Base-by-base conservation (phyloP, 1,140 invertebrate species). In the Drosophila parvula region DNA sequence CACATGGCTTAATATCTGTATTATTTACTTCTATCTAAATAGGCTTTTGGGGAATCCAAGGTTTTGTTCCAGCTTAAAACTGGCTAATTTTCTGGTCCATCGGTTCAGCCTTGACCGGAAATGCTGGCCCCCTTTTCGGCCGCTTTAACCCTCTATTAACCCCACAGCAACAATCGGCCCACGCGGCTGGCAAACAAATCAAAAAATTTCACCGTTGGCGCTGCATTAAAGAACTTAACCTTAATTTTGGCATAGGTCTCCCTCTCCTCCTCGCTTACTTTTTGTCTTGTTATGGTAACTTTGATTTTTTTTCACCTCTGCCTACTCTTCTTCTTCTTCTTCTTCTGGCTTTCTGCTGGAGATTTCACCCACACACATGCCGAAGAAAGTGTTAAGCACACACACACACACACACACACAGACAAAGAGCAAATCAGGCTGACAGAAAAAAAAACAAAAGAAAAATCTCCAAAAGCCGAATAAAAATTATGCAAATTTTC, bases 401-500 rank as follows among this genome's bases (percentile, higher is more conserved):
- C 41, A 59, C 27, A 56, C 55, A 32, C 30, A 16, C 32, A 43
- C 32, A 34, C 56, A 51, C 27, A 47, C 45, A 30, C 3, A 22
- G 3, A 22, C 22, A 22, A n/a, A n/a, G n/a, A n/a, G 44, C 53
- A 32, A 71, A 63, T 51, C 56, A 50, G 48, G 38, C 18, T 36
- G 22, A 38, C 22, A 14, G 16, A 61, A 34, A 51, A 34, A 47
- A 36, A 62, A 5, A 41, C 51, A 43, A 60, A n/a, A 41, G 40
- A 59, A 71, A 71, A 53, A 43, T 55, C 58, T 41, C 34, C 28
- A 27, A 47, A 44, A 32, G 18, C 58, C 41, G 30, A 53, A 43
- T 22, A 41, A 40, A 61, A 81, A 76, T 81, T 85, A 85, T 85
- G 79, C 79, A 85, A 85, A 85, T 75, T 70, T 48, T 11, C 30